Conservation (phyloP, 2,888 invertebrate species). For the Eilema griseolum region DNA sequence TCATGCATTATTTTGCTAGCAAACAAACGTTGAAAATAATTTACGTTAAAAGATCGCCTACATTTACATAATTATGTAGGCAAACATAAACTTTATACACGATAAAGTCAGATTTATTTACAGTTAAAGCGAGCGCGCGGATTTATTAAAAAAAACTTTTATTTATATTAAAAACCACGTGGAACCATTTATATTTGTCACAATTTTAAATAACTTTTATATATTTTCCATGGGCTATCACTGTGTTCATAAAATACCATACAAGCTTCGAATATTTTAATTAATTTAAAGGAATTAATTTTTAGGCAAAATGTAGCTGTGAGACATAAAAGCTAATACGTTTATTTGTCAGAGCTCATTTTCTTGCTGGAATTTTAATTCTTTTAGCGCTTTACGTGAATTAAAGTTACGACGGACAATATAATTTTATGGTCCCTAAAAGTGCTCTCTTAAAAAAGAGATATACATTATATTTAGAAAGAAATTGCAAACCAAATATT, state of each 20-base stretch:
- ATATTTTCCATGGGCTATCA: neutral
- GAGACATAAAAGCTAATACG: constrained; percentile 75
- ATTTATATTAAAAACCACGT: constrained; percentile 56
- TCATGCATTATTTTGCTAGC: constrained; percentile 68
- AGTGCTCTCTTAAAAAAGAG: constrained; percentile 65
- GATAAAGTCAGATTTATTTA: constrained; percentile 81
- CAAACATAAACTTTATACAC: constrained; percentile 81
- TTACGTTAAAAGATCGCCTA: constrained; percentile 76
- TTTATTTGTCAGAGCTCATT: constrained; percentile 78
- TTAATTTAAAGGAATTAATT: constrained; percentile 38
- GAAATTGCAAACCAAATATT: constrained; percentile 59
- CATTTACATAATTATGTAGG: constrained; percentile 82
- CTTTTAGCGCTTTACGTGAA: constrained; percentile 73
- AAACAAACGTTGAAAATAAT: constrained; percentile 79
- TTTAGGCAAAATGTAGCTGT: constrained; percentile 36
- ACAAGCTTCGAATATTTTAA: constrained; percentile 25
- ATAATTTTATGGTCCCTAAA: constrained; percentile 74
- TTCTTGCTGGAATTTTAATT: constrained; percentile 79
- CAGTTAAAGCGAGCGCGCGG: constrained; percentile 67
- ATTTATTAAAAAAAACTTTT: constrained; percentile 53
- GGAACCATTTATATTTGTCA: constrained; percentile 25
- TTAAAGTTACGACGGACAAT: constrained; percentile 75
- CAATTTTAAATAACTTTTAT: neutral
- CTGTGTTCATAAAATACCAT: neutral
- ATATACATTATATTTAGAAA: constrained; percentile 57